Evolutionary conservation across 2,113 vertebrate species (phyloP).

Genomic region (Accipiter virgatus): DNA sequence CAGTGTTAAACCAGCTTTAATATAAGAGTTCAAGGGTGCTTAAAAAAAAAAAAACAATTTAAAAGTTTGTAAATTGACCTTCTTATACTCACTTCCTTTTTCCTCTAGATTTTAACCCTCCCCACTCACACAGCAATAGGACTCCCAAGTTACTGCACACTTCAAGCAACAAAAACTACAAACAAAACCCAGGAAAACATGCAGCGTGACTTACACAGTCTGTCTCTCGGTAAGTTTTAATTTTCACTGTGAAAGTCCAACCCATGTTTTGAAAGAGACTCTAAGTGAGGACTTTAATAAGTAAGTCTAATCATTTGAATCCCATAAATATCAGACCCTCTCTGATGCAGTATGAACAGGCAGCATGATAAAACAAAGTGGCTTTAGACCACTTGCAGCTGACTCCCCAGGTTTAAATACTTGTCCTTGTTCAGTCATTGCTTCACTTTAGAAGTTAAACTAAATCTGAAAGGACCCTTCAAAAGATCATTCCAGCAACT

Average conservation of each 20-base stretch:
- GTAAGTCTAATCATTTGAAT: background rate
- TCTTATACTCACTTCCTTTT: background rate
- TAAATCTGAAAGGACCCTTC: background rate
- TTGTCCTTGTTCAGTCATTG: background rate
- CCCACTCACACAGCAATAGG: rapidly evolving
- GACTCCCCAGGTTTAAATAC: background rate
- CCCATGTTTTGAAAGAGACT: background rate
- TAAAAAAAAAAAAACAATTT: background rate
- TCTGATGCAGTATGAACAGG: background rate
- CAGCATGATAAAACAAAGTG: background rate
- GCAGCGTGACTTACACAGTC: background rate
- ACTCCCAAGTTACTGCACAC: background rate
- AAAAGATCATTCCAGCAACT: background rate
- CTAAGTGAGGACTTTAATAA: background rate
- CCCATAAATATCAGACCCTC: background rate
- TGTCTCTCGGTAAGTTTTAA: background rate
- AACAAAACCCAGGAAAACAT: background rate
- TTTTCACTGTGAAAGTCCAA: background rate
- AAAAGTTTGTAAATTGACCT: background rate
- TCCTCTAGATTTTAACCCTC: background rate
- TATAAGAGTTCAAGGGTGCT: background rate
- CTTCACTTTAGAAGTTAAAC: background rate
- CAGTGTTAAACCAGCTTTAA: background rate
- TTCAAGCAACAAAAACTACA: background rate
- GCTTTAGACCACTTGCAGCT: background rate